Evolutionary conservation across 2,113 vertebrate genomes (phyloP).

Genomic region (Hippoglossus stenolepis): DNA sequence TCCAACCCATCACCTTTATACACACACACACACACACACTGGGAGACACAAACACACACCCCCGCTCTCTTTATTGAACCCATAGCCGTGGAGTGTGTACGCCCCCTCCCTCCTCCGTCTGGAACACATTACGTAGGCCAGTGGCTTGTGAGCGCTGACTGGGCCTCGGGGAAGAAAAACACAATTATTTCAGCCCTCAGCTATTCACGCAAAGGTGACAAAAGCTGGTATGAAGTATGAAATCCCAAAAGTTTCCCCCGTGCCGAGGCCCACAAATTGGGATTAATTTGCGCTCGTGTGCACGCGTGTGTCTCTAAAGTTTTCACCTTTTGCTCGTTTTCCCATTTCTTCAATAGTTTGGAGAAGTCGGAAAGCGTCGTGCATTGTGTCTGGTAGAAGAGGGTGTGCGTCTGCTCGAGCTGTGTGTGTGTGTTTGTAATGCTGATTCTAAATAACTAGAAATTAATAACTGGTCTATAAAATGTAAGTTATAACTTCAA

Average conservation of each 20-base stretch:
- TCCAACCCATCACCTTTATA: neutral
- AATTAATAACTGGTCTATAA: neutral
- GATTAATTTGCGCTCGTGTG: constrained; percentile 82
- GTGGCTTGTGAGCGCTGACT: constrained; percentile 79
- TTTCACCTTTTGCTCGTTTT: constrained; percentile 77
- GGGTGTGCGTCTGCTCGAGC: constrained; percentile 4
- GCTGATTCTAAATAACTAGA: constrained; percentile 27
- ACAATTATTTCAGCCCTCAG: constrained; percentile 82
- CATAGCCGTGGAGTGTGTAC: constrained; percentile 38
- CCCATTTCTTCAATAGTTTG: constrained; percentile 68
- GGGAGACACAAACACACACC: constrained; percentile 12
- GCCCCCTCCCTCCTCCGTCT: constrained; percentile 39
- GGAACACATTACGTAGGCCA: constrained; percentile 84
- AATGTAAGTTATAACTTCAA: neutral
- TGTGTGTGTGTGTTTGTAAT: constrained; percentile 23
- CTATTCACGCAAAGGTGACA: constrained; percentile 83
- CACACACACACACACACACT: neutral
- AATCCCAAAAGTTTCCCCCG: constrained; percentile 81
- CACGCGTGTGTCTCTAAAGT: constrained; percentile 75
- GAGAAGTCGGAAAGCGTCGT: constrained; percentile 45
- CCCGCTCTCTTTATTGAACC: constrained; percentile 39
- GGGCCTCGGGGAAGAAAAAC: constrained; percentile 79
- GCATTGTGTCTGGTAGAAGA: constrained; percentile 43
- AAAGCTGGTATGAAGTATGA: constrained; percentile 86
- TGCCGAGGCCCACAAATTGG: constrained; percentile 76